Percentiles rank a stretch among this genome's conserved stretches.
These are phyloP conservation scores for Pinctada fucata DNA, from an alignment of 2,888 invertebrate species.

Conservation along the genomic window DNA sequence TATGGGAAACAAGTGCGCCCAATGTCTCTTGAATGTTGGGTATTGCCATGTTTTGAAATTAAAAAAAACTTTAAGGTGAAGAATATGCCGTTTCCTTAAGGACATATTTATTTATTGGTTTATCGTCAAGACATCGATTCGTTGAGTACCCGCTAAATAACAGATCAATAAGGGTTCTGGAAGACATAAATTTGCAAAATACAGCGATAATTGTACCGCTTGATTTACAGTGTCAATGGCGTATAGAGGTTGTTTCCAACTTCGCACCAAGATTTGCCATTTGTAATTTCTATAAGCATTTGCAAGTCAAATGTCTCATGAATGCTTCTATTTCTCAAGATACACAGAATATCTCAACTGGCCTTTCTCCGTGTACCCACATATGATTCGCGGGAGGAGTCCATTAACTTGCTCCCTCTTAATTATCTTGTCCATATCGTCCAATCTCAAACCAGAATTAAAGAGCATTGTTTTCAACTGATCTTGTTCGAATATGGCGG, in stretches of 20 bases:
- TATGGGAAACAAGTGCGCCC: no score
- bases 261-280: background rate
- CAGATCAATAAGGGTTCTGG: no score
- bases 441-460: slow-evolving; percentile 53
- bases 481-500: slow-evolving; percentile 68
- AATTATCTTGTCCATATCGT: slow-evolving; percentile 51
- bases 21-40: no score
- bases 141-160: no score
- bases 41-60: no score
- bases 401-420: slow-evolving; percentile 54
- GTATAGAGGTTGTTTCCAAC: background rate
- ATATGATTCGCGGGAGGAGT: slow-evolving; percentile 63
- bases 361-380: slow-evolving; percentile 58
- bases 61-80: no score
- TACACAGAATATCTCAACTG: slow-evolving; percentile 53
- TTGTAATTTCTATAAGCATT: background rate
- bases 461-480: slow-evolving; percentile 59
- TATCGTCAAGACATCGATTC: no score
- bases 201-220: no score
- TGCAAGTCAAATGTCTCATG: slow-evolving; percentile 10
- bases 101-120: no score
- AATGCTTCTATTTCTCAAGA: slow-evolving; percentile 44
- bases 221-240: no score
- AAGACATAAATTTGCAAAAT: no score
- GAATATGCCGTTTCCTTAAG: no score